Percentiles rank a stretch among this genome's conserved stretches.
Evolutionary conservation across 2,113 vertebrate genomes (phyloP).

Genomic region (Heterotilapia buettikoferi): DNA sequence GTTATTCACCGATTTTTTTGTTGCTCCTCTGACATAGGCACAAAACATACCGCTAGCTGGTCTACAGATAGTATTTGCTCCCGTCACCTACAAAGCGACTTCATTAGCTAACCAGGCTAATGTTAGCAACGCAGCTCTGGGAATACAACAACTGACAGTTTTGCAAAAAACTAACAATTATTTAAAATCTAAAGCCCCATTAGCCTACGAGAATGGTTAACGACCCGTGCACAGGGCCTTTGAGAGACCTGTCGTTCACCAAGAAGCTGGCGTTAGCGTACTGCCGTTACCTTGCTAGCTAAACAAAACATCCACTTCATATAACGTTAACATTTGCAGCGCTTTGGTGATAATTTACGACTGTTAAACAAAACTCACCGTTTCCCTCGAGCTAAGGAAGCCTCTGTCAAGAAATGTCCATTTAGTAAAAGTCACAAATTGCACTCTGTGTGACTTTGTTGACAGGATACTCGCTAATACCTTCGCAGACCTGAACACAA

Average conservation of each 20-base stretch:
- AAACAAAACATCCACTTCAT: conserved; percentile 45
- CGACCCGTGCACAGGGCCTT: conserved; percentile 3
- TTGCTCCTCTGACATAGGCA: neutral
- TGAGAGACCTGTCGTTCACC: conserved; percentile 8
- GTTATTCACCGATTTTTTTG: neutral
- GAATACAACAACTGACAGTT: neutral
- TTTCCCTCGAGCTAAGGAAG: neutral
- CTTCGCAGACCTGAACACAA: conserved; percentile 35
- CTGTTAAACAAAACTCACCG: conserved; percentile 4
- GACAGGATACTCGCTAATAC: conserved; percentile 43
- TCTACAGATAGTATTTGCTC: neutral
- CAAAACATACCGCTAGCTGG: neutral
- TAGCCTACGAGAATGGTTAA: neutral
- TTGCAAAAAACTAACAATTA: neutral
- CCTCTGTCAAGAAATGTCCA: conserved; percentile 44
- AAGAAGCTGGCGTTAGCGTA: conserved; percentile 38
- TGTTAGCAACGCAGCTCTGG: neutral
- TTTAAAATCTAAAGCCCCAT: neutral
- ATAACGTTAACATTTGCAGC: neutral
- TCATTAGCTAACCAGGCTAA: conserved; percentile 19
- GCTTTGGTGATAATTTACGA: neutral
- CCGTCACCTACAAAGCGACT: neutral
- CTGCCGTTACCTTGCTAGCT: conserved; percentile 52
- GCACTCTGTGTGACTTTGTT: conserved; percentile 44
- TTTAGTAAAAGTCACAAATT: conserved; percentile 13